Base-by-base conservation (phyloP, 2,113 vertebrate species). In the Helogale parvula region DNA sequence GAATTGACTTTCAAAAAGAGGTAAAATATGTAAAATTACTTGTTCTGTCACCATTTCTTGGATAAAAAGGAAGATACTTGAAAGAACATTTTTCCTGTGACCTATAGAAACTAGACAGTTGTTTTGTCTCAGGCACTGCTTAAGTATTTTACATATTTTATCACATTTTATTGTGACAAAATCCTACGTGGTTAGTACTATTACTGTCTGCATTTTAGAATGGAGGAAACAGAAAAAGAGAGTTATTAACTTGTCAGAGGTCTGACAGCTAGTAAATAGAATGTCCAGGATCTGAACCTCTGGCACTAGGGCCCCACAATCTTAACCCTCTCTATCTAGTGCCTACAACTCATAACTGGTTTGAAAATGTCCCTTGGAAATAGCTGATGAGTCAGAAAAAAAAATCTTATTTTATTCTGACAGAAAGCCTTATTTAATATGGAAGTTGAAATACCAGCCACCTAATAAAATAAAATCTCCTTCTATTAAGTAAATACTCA, bases 381-480 rank as follows among this genome's bases (percentile, higher is more conserved):
- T 29, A 96, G 47, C 7, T 47, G 21, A 92, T 72, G 16, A 90
- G 14, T 71, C 54, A 50, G 31, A 80, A 88, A 80, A 33, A 84
- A 82, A 69, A 95, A 14, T 14, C 45, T 94, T 68, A 69, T 25
- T 96, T 92, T 21, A 77, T 60, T 7, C 68, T 87, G 17, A 74
- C n/a, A 92, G 83, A 93, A 50, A 89, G 69, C 31, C 21, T 89
- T 17, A 66, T 27, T 65, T 85, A 94, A 82, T 92, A 76, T 92
- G 79, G 82, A 89, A 45, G 6, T 35, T 89, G 52, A 95, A 97
- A 83, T 83, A 65, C 12, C 31, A 88, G 50, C 3, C 3, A n/a
- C 76, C 47, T 94, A 95, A 94, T 85, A 92, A 93, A 90, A 63
- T 88, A 72, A 95, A 81, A 87, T 76, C 12, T 57, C 65, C 52